Evolutionary conservation across 2,113 vertebrate species (phyloP).

Genomic region (Chaetops frenatus): DNA sequence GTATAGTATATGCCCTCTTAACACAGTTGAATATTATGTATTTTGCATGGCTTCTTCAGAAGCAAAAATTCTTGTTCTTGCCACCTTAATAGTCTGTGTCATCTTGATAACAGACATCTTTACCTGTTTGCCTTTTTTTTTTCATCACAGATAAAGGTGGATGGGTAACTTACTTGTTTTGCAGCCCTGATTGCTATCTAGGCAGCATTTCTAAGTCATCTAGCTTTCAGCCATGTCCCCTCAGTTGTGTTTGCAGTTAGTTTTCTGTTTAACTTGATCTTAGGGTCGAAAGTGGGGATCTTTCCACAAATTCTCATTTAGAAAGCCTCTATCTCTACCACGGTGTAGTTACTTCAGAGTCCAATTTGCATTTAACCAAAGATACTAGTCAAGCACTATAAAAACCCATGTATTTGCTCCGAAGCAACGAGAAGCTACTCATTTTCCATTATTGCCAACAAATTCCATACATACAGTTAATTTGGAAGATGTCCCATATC

Average conservation of each 20-base stretch:
- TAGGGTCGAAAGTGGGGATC: background rate
- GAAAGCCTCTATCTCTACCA: background rate
- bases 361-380: background rate
- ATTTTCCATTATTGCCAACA: background rate
- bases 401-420: background rate
- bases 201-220: background rate
- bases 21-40: background rate
- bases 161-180: background rate
- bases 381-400: background rate
- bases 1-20: background rate
- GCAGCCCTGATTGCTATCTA: background rate
- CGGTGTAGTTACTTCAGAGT: background rate
- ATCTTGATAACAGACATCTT: background rate
- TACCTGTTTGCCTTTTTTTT: background rate
- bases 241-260: background rate
- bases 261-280: background rate
- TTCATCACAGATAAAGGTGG: background rate
- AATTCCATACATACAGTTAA: background rate
- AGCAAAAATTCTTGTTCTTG: background rate
- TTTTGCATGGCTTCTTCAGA: background rate
- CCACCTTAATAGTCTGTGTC: background rate
- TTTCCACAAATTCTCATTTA: background rate
- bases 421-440: background rate
- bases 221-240: background rate
- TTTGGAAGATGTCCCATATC: background rate